phyloP scores from a whole-genome alignment of 2,797 vertebrate species.

The Florisuga fusca region DNA sequence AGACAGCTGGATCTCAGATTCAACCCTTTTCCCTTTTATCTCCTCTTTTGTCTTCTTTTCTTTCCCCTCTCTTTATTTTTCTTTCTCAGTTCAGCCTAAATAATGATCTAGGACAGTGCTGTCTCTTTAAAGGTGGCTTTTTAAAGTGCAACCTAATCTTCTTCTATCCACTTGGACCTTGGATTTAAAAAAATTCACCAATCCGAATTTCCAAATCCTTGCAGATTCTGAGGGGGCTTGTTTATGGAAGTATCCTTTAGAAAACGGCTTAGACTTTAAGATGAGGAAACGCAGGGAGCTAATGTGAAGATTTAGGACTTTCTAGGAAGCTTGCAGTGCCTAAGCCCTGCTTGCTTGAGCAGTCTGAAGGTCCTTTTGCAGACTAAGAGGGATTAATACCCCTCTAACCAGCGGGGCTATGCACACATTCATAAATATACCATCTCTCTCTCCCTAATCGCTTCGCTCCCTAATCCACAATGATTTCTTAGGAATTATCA shows the following conservation, averaged over 20 bases:
- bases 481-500: constrained; percentile 94
- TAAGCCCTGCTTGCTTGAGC: constrained; percentile 95
- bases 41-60: constrained; percentile 33
- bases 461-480: constrained; percentile 93
- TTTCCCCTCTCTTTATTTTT: neutral
- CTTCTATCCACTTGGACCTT: constrained; percentile 85
- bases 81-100: constrained; percentile 74
- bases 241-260: constrained; percentile 94
- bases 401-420: constrained; percentile 88
- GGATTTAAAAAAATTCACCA: constrained; percentile 87
- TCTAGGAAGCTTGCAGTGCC: constrained; percentile 92
- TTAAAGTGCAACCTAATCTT: constrained; percentile 85
- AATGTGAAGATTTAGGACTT: constrained; percentile 98
- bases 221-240: constrained; percentile 88
- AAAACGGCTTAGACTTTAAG: constrained; percentile 96
- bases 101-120: constrained; percentile 82
- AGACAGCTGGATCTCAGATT: neutral
- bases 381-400: constrained; percentile 99
- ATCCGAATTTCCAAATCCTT: constrained; percentile 89
- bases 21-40: neutral
- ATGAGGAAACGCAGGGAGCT: constrained; percentile 94
- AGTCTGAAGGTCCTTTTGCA: constrained; percentile 93
- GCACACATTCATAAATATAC: constrained; percentile 84
- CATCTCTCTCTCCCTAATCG: constrained; percentile 86
- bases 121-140: constrained; percentile 83